Percentiles rank a stretch among this genome's conserved stretches.
These are phyloP conservation scores for Oppia nitens DNA, from an alignment of 1,140 invertebrate species.

Conservation along the genomic window DNA sequence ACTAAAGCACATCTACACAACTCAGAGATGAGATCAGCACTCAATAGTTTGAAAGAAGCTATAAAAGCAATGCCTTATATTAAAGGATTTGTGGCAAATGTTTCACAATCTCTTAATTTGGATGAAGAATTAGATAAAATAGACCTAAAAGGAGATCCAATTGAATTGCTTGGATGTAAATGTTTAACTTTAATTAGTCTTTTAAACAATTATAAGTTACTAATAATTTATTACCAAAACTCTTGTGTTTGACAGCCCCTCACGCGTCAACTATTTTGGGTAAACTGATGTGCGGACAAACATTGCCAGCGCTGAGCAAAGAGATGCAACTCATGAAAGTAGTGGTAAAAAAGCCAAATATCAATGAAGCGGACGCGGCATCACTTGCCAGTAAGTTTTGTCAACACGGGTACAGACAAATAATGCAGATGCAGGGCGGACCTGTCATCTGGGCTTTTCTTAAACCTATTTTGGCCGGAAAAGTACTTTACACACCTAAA, in stretches of 20 bases:
- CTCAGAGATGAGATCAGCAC: conserved; percentile 10
- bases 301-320: conserved; percentile 17
- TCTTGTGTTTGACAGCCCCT: conserved; percentile 12
- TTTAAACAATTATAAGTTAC: not conserved
- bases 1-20: conserved; percentile 13
- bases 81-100: conserved; percentile 11
- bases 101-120: conserved; percentile 15
- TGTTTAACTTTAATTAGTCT: not conserved
- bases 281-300: conserved; percentile 22
- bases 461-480: conserved; percentile 31
- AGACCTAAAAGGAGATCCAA: conserved; percentile 8
- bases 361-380: conserved; percentile 20
- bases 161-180: conserved; percentile 17
- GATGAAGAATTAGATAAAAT: conserved; percentile 11
- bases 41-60: conserved; percentile 15
- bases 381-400: conserved; percentile 25
- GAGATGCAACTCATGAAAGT: conserved; percentile 20
- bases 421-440: conserved; percentile 25
- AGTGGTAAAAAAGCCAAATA: conserved; percentile 16
- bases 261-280: conserved; percentile 19
- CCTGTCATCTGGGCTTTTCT: conserved; percentile 31
- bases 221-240: conserved; percentile 4
- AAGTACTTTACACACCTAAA: conserved; percentile 31
- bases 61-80: conserved; percentile 15
- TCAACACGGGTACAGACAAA: conserved; percentile 25